Evolutionary conservation across 2,888 invertebrate genomes (phyloP).

Genomic region (Chrysolina haemoptera): DNA sequence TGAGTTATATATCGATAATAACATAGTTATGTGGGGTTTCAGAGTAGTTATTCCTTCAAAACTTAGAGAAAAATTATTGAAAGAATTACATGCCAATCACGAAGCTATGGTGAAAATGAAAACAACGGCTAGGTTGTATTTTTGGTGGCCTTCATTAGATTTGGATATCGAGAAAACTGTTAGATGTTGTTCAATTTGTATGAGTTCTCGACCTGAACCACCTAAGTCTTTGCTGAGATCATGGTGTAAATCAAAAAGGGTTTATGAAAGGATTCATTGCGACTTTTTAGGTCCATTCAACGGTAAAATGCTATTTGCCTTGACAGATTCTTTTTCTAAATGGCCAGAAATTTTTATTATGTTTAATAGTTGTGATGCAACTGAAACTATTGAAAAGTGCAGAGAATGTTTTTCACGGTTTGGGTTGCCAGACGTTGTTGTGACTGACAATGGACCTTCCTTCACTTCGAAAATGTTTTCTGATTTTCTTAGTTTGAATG

Average conservation of each 20-base stretch:
- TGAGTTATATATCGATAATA: too few relatives aligned
- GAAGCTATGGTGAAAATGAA: background rate
- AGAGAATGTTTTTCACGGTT: background rate
- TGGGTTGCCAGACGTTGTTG: background rate
- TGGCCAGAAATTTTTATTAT: background rate
- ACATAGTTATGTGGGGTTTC: too few relatives aligned
- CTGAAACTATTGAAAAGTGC: background rate
- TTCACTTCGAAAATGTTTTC: background rate
- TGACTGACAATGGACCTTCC: background rate
- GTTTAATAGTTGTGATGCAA: background rate
- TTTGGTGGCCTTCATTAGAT: background rate
- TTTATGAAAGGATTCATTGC: background rate
- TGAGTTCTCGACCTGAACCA: background rate
- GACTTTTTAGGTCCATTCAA: background rate
- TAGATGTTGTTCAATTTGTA: background rate
- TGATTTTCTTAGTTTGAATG: background rate
- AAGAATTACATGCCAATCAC: too few relatives aligned
- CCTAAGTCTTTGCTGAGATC: background rate
- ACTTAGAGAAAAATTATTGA: too few relatives aligned
- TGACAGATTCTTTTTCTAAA: background rate
- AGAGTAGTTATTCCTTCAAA: too few relatives aligned
- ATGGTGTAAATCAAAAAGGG: background rate
- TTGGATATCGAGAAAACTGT: background rate
- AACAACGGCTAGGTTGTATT: background rate
- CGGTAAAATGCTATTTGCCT: too few relatives aligned